These are phyloP conservation scores for Mus spicilegus DNA, from an alignment of 2,113 vertebrate species.

Conservation along the genomic window DNA sequence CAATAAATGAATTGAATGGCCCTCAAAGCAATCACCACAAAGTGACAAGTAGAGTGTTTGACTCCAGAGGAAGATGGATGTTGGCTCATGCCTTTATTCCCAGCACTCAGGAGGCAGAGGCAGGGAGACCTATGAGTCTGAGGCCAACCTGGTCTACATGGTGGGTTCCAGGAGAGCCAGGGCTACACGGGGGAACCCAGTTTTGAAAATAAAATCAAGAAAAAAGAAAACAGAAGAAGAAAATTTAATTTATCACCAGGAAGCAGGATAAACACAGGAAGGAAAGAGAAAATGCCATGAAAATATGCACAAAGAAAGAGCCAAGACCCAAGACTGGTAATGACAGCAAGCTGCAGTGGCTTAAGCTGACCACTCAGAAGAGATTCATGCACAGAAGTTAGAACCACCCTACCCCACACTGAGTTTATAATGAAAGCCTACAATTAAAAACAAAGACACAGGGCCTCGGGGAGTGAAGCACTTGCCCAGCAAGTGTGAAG, in stretches of 20 bases:
- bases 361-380: not conserved
- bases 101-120: not conserved
- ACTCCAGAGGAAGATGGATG: not conserved
- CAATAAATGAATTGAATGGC: not conserved
- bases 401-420: no score
- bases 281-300: not conserved
- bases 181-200: not conserved
- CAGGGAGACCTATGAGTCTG: no score
- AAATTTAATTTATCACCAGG: not conserved
- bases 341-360: no score
- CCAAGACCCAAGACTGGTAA: not conserved
- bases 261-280: not conserved
- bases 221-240: not conserved
- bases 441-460: not conserved
- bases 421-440: not conserved
- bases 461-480: not conserved
- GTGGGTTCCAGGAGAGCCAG: not conserved
- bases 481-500: not conserved
- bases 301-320: not conserved
- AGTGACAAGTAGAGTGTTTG: not conserved
- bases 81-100: not conserved
- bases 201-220: not conserved
- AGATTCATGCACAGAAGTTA: not conserved
- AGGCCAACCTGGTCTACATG: not conserved
- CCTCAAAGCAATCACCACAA: not conserved